Percentiles rank a stretch among this genome's conserved stretches.
Conservation (phyloP, 2,888 invertebrate genomes). For the Acrocyrtus sp. region DNA sequence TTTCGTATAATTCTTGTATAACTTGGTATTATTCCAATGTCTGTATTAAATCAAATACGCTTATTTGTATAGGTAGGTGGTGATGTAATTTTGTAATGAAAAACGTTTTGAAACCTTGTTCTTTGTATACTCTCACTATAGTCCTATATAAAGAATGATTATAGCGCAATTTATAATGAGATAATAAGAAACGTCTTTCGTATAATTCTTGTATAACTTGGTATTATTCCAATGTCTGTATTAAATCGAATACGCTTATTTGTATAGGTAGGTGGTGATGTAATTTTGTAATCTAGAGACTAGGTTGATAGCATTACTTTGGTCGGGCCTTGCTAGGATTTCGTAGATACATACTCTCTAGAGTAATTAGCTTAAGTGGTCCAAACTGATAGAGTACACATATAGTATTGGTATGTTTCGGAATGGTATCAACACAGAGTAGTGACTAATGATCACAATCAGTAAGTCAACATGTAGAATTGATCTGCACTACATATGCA, state of each 20-base stretch:
- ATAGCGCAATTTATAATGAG: background rate
- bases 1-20: background rate
- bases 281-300: background rate
- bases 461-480: no score
- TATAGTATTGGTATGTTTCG: no score
- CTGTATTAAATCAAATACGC: background rate
- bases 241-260: background rate
- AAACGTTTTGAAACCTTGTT: no score
- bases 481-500: no score
- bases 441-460: no score
- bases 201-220: no score
- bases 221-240: no score
- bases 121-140: background rate
- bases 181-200: background rate
- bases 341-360: conserved; percentile 6
- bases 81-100: background rate
- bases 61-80: background rate
- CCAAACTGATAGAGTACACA: background rate
- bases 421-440: no score
- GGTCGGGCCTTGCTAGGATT: background rate
- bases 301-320: background rate
- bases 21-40: no score
- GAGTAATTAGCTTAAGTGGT: conserved; percentile 25
- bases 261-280: background rate
- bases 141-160: background rate